These are phyloP conservation scores for Podargus strigoides DNA, from an alignment of 2,797 vertebrate genomes.

Conservation along the genomic window DNA sequence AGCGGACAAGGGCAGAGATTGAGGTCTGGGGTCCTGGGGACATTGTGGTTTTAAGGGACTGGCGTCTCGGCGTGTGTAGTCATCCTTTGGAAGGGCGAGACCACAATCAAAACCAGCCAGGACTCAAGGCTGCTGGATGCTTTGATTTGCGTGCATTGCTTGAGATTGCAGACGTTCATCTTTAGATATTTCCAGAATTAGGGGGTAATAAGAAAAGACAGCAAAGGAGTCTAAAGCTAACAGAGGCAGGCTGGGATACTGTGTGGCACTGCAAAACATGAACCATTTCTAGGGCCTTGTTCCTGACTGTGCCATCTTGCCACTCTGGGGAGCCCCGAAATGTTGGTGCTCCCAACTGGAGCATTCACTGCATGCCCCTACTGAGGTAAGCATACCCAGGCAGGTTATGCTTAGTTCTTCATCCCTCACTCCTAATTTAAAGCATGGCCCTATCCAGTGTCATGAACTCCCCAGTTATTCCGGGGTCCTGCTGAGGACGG, in stretches of 20 bases:
- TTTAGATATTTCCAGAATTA: not conserved
- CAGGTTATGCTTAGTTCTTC: not conserved
- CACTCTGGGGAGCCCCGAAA: not conserved
- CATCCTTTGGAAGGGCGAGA: not conserved
- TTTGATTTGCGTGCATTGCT: not conserved
- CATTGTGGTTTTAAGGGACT: constrained; percentile 25
- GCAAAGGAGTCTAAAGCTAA: not conserved
- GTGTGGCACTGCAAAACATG: not conserved
- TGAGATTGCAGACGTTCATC: not conserved
- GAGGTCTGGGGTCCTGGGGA: constrained; percentile 50
- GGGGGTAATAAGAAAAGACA: constrained; percentile 8
- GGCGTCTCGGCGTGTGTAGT: not conserved
- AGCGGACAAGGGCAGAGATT: constrained; percentile 56
- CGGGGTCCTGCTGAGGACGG: not conserved
- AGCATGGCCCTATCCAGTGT: not conserved
- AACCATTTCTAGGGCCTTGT: not conserved
- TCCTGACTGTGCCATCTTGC: accelerated
- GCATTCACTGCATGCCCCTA: accelerated
- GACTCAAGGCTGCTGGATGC: not conserved
- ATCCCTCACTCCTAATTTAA: not conserved
- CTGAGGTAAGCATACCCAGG: not conserved
- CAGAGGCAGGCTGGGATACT: not conserved
- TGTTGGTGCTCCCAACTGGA: not conserved
- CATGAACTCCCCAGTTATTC: not conserved
- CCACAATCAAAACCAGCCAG: not conserved